Conservation (phyloP, 2,113 vertebrate genomes). For the Gavia stellata region DNA sequence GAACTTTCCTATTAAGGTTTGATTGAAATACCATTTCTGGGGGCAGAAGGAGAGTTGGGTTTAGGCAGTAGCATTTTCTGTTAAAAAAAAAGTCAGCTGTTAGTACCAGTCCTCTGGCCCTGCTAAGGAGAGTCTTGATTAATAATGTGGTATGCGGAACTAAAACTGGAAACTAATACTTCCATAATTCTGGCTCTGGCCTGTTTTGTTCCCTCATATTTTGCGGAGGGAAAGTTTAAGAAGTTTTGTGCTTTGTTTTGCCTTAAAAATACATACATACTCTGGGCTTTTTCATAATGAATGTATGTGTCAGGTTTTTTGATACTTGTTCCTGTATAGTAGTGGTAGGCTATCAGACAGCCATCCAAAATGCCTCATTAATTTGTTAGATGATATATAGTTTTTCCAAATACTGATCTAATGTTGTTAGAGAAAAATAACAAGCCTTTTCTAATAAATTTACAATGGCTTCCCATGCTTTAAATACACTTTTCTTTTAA, state of each 20-base stretch:
- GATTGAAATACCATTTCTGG: background rate
- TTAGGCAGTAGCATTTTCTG: background rate
- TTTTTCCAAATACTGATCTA: background rate
- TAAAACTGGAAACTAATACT: background rate
- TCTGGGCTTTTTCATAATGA: background rate
- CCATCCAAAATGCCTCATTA: background rate
- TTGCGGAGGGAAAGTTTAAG: background rate
- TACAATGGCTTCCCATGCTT: background rate
- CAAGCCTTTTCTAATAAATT: background rate
- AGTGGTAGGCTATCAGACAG: background rate
- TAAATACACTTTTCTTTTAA: constrained; percentile 44
- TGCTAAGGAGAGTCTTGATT: background rate
- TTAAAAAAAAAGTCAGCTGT: background rate
- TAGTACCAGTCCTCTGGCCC: background rate
- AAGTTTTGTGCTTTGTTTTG: background rate
- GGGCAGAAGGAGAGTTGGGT: background rate
- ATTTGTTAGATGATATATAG: background rate
- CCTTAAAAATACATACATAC: background rate
- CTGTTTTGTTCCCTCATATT: background rate
- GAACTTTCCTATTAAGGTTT: background rate
- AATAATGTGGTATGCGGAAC: background rate
- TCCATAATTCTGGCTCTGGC: background rate
- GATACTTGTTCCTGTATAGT: background rate
- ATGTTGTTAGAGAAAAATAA: background rate
- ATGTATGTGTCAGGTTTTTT: background rate